Conservation (phyloP, 2,888 invertebrate genomes). For the Erebia epiphron region DNA sequence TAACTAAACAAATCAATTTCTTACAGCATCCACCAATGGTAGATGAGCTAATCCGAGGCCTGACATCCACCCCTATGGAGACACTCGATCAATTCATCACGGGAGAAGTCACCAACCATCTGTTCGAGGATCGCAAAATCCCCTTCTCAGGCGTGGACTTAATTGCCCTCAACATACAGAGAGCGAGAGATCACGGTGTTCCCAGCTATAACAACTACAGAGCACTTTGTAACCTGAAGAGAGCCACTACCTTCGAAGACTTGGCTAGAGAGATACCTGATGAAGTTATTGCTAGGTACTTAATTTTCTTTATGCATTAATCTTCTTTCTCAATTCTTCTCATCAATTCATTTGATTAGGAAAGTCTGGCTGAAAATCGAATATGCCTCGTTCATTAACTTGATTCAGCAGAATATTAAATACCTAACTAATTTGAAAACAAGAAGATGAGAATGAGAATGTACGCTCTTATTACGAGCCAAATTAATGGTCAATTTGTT, state of each 20-base stretch:
- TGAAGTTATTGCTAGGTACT: conserved; percentile 87
- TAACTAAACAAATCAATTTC: neutral
- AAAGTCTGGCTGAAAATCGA: too few relatives aligned
- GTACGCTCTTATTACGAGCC: too few relatives aligned
- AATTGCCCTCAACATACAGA: conserved; percentile 94
- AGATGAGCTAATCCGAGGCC: conserved; percentile 93
- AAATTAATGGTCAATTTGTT: too few relatives aligned
- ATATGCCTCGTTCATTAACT: too few relatives aligned
- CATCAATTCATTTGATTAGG: too few relatives aligned
- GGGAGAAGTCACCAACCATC: conserved; percentile 96
- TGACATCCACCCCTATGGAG: conserved; percentile 95
- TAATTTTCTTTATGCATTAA: neutral
- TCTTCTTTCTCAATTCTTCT: too few relatives aligned
- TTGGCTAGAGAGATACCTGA: conserved; percentile 93
- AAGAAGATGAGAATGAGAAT: too few relatives aligned
- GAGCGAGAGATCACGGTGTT: conserved; percentile 94
- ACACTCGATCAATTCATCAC: conserved; percentile 96
- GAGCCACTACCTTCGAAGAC: conserved; percentile 93
- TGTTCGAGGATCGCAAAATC: conserved; percentile 94
- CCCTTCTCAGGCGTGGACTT: conserved; percentile 97
- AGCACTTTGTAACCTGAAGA: conserved; percentile 93
- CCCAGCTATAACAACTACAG: conserved; percentile 96
- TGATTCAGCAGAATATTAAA: too few relatives aligned
- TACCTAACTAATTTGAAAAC: too few relatives aligned
- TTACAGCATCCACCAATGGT: conserved; percentile 86